These are phyloP conservation scores for Varanus salvator DNA, from an alignment of 2,113 vertebrate species.

Conservation along the genomic window DNA sequence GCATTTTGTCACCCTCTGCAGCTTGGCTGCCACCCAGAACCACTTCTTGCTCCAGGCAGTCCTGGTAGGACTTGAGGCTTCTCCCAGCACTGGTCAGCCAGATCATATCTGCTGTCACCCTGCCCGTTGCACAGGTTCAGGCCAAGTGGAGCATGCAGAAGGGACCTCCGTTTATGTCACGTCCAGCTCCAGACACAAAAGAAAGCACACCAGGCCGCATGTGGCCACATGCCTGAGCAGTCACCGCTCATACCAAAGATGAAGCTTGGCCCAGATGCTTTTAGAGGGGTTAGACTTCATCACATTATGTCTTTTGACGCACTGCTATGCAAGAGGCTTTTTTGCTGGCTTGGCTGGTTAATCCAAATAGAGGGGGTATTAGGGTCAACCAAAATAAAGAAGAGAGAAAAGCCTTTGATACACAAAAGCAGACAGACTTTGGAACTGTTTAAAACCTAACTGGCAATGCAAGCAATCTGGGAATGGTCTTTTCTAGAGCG, in stretches of 20 bases:
- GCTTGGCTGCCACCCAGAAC: background rate
- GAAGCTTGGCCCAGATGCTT: background rate
- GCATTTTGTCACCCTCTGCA: background rate
- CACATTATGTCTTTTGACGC: background rate
- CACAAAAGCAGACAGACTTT: background rate
- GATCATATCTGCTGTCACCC: background rate
- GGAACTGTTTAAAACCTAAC: background rate
- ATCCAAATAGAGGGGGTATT: no score
- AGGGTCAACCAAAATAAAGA: no score
- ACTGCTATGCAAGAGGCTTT: background rate
- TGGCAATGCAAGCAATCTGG: background rate
- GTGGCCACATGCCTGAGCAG: background rate
- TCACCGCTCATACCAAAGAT: background rate
- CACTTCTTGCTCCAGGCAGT: background rate
- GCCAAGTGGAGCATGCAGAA: background rate
- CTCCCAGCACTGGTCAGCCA: background rate
- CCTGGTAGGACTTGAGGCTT: background rate
- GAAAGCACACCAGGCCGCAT: background rate
- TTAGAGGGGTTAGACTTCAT: background rate
- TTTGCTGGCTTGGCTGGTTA: background rate
- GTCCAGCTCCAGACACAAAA: background rate
- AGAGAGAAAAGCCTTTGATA: no score
- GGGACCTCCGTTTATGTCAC: background rate
- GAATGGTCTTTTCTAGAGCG: background rate
- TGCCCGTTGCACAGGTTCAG: background rate